These are phyloP conservation scores for Chymomyza fuscimana DNA, from an alignment of 2,888 invertebrate genomes.

Conservation along the genomic window DNA sequence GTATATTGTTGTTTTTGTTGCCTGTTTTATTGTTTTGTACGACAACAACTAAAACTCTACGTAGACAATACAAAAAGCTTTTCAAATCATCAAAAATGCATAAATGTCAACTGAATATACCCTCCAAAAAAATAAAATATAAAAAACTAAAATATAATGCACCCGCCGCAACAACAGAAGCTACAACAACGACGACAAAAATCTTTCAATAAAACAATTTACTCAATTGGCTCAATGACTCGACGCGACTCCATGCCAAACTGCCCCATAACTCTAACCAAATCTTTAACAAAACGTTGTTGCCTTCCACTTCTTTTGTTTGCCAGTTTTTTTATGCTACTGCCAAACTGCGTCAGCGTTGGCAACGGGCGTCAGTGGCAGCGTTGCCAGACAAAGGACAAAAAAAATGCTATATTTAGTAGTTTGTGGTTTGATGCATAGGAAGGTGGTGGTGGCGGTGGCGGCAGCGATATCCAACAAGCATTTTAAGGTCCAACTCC, in stretches of 20 bases:
- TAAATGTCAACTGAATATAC: conserved; percentile 52
- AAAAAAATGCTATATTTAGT: conserved; percentile 65
- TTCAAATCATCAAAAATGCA: conserved; percentile 61
- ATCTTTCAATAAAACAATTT: conserved; percentile 76
- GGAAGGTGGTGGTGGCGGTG: conserved; percentile 7
- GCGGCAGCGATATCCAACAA: neutral
- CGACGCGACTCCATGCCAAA: conserved; percentile 45
- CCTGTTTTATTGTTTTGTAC: neutral
- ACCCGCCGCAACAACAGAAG: conserved; percentile 27
- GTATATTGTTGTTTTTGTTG: neutral
- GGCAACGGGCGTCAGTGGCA: conserved; percentile 21
- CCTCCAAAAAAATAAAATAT: conserved; percentile 20
- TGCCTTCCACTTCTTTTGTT: conserved; percentile 20
- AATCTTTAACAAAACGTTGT: neutral
- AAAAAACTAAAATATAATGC: neutral
- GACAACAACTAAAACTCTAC: conserved; percentile 9
- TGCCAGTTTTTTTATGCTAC: conserved; percentile 44
- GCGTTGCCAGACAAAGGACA: conserved; percentile 26
- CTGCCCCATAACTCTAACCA: neutral
- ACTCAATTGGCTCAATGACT: conserved; percentile 76
- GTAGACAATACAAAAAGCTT: conserved; percentile 25
- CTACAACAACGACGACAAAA: conserved; percentile 50
- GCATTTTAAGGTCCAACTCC: neutral
- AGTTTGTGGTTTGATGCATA: conserved; percentile 61
- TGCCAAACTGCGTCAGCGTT: conserved; percentile 2